phyloP scores from a whole-genome alignment of 2,888 invertebrate genomes.

The Acronicta leporina region DNA sequence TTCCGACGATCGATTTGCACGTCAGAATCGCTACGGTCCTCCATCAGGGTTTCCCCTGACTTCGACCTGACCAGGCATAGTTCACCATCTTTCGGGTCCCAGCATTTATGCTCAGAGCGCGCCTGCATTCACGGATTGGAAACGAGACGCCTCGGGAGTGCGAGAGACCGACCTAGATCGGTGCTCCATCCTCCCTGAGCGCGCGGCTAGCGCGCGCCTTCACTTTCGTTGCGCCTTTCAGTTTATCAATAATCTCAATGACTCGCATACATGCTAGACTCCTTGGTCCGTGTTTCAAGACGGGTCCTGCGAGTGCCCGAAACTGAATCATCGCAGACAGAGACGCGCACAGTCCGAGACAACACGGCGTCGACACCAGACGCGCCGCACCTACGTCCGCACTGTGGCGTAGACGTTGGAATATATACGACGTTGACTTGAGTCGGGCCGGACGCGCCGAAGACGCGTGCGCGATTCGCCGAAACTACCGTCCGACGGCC shows the following conservation, averaged over 20 bases:
- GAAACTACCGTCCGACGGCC: slow-evolving; percentile 52
- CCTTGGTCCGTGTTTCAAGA: slow-evolving; percentile 88
- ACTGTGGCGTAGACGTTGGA: slow-evolving; percentile 64
- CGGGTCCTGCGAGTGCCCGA: slow-evolving; percentile 90
- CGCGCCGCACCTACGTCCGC: slow-evolving; percentile 65
- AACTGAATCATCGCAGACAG: slow-evolving; percentile 77
- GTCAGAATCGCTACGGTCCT: slow-evolving; percentile 93
- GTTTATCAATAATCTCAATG: slow-evolving; percentile 89
- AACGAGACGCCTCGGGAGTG: slow-evolving; percentile 90
- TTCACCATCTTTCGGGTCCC: slow-evolving; percentile 93
- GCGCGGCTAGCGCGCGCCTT: slow-evolving; percentile 76
- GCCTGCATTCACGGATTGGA: slow-evolving; percentile 79
- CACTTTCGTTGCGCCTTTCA: slow-evolving; percentile 92
- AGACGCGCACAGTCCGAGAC: slow-evolving; percentile 71
- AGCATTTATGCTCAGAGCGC: slow-evolving; percentile 91
- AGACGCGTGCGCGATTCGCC: slow-evolving; percentile 61
- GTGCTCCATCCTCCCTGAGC: slow-evolving; percentile 81
- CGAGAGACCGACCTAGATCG: slow-evolving; percentile 76
- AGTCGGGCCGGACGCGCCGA: slow-evolving; percentile 68
- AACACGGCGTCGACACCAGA: slow-evolving; percentile 64
- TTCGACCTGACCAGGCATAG: slow-evolving; percentile 92
- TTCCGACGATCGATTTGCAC: slow-evolving; percentile 94
- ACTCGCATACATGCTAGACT: slow-evolving; percentile 91
- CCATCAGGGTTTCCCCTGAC: slow-evolving; percentile 92
- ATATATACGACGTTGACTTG: slow-evolving; percentile 63